Percentiles rank a stretch among this genome's conserved stretches.
Conservation (phyloP, 2,888 invertebrate genomes). For the Spodoptera exigua region DNA sequence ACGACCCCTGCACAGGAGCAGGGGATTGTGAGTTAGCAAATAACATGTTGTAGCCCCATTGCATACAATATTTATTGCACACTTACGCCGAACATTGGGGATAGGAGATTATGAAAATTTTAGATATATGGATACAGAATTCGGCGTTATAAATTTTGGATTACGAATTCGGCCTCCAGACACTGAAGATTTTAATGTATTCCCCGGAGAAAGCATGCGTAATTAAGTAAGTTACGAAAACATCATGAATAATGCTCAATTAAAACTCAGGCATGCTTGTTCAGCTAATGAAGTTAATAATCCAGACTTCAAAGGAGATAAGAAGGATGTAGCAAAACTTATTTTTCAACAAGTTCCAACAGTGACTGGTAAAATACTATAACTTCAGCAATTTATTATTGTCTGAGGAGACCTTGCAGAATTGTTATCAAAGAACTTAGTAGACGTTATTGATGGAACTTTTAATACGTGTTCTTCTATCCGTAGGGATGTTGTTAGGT, state of each 20-base stretch:
- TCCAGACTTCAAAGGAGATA: conserved; percentile 57
- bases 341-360: conserved; percentile 51
- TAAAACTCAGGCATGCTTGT: conserved; percentile 62
- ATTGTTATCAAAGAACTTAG: conserved; percentile 53
- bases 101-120: conserved; percentile 79
- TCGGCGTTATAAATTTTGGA: conserved; percentile 66
- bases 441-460: conserved; percentile 55
- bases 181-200: conserved; percentile 59
- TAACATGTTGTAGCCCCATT: conserved; percentile 80
- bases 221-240: conserved; percentile 60
- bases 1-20: conserved; percentile 73
- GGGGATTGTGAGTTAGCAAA: conserved; percentile 81
- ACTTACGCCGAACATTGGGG: conserved; percentile 69
- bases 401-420: conserved; percentile 49
- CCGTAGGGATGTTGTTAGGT: conserved; percentile 12
- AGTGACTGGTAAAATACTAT: conserved; percentile 46
- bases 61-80: conserved; percentile 85
- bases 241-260: conserved; percentile 69
- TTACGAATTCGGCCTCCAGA: conserved; percentile 47
- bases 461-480: conserved; percentile 47
- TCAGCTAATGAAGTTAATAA: conserved; percentile 63
- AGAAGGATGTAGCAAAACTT: conserved; percentile 48
- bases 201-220: conserved; percentile 60
- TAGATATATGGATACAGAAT: conserved; percentile 61
- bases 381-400: conserved; percentile 58